These are phyloP conservation scores for Benthosema pterotum DNA, from an alignment of 2,797 vertebrate species.

Conservation along the genomic window DNA sequence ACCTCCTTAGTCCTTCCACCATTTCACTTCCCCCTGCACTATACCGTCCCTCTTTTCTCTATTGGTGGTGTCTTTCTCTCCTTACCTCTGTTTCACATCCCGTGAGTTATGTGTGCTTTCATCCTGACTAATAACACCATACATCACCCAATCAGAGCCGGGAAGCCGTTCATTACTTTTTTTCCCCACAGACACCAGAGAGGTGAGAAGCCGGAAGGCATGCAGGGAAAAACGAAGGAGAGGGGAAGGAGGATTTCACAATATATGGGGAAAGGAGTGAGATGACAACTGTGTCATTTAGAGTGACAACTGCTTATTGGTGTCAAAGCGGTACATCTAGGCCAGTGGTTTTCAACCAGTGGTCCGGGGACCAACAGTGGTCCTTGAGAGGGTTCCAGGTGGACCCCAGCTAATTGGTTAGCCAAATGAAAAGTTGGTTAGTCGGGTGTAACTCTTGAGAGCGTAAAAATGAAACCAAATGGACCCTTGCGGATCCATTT, in stretches of 20 bases:
- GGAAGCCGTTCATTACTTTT: conserved; percentile 55
- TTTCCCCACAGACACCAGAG: conserved; percentile 48
- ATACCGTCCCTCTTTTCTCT: conserved; percentile 28
- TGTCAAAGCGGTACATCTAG: conserved; percentile 47
- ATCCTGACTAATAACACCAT: conserved; percentile 66
- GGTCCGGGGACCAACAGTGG: no score
- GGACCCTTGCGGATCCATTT: no score
- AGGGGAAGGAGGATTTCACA: conserved; percentile 29
- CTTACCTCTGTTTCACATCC: conserved; percentile 38
- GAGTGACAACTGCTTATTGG: conserved; percentile 49
- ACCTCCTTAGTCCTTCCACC: conserved; percentile 45
- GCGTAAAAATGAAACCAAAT: no score
- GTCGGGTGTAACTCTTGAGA: no score
- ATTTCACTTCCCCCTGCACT: conserved; percentile 22
- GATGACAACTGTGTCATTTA: conserved; percentile 58
- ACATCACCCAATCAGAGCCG: conserved; percentile 68
- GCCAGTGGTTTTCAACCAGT: no score
- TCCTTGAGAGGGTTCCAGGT: no score
- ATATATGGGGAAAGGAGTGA: conserved; percentile 38
- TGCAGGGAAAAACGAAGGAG: no score
- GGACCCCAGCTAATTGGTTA: no score
- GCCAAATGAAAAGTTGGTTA: no score
- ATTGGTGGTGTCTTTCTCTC: conserved; percentile 20
- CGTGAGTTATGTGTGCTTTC: conserved; percentile 67
- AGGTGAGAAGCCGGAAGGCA: conserved; percentile 21